These are phyloP conservation scores for Empidonax traillii DNA, from an alignment of 2,113 vertebrate genomes.

Conservation along the genomic window DNA sequence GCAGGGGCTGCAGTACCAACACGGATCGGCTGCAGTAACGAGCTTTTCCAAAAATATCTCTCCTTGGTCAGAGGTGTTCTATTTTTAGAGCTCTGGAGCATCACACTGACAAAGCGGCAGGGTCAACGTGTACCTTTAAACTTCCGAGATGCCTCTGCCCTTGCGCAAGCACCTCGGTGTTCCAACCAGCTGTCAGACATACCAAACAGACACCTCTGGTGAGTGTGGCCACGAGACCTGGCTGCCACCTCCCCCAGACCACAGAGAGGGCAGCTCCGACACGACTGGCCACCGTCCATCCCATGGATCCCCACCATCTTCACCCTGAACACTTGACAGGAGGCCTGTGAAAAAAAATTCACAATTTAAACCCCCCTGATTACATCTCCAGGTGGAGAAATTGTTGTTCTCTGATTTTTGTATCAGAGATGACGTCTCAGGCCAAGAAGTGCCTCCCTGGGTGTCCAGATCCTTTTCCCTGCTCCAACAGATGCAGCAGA, in stretches of 20 bases:
- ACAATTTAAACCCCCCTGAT: not conserved
- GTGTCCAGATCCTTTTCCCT: not conserved
- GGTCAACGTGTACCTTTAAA: slow-evolving; percentile 15
- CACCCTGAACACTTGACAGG: fast-evolving
- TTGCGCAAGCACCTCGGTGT: not conserved
- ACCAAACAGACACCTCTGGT: not conserved
- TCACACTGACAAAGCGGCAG: not conserved
- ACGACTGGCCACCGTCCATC: fast-evolving
- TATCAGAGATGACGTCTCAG: fast-evolving
- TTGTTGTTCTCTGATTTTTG: not conserved
- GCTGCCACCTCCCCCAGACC: not conserved
- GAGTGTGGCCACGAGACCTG: not conserved
- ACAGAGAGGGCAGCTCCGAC: fast-evolving
- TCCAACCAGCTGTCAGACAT: not conserved
- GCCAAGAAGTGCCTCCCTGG: not conserved
- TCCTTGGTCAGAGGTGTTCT: not conserved
- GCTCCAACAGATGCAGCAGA: not conserved
- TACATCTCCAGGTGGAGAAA: not conserved
- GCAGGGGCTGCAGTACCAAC: not conserved
- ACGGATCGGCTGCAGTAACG: not conserved
- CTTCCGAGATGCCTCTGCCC: not conserved
- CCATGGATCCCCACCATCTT: fast-evolving
- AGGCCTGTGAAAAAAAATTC: fast-evolving
- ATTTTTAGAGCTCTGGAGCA: not conserved
- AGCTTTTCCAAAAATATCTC: slow-evolving; percentile 21